These are phyloP conservation scores for Trachymyrmex cornetzi DNA, from an alignment of 1,140 invertebrate species.

Conservation along the genomic window DNA sequence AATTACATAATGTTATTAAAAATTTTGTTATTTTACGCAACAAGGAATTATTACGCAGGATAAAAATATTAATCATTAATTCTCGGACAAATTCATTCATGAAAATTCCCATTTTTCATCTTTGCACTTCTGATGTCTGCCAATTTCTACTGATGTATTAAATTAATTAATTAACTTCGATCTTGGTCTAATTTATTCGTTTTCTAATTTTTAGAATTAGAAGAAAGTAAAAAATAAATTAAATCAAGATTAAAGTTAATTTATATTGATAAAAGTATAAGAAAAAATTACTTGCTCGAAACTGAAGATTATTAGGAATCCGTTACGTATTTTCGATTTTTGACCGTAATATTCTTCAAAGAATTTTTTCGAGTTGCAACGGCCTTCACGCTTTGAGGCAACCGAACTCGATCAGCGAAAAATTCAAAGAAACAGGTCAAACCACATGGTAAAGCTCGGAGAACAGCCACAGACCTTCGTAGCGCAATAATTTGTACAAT, in stretches of 20 bases:
- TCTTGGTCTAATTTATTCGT: too few species aligned
- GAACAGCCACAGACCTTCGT: conserved; percentile 13
- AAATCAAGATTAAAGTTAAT: too few species aligned
- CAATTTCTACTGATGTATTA: background rate
- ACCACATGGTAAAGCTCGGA: background rate
- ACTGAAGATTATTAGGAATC: background rate
- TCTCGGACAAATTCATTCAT: background rate
- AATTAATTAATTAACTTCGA: too few species aligned
- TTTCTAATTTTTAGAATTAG: too few species aligned
- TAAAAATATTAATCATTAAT: background rate
- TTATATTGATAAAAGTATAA: too few species aligned
- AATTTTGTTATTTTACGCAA: background rate
- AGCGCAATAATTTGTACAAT: conserved; percentile 61
- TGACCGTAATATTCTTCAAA: background rate
- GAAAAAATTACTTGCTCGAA: background rate
- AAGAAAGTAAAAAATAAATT: too few species aligned
- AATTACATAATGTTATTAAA: conserved; percentile 8
- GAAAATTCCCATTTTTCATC: background rate
- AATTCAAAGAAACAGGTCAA: conserved; percentile 45
- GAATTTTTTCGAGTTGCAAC: background rate
- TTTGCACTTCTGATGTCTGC: background rate
- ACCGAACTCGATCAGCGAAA: conserved; percentile 29
- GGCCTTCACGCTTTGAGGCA: conserved; percentile 19
- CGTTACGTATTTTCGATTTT: background rate
- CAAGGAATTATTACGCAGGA: background rate